Base-by-base conservation (phyloP, 2,113 vertebrate species). In the Phylloscopus whistleri region DNA sequence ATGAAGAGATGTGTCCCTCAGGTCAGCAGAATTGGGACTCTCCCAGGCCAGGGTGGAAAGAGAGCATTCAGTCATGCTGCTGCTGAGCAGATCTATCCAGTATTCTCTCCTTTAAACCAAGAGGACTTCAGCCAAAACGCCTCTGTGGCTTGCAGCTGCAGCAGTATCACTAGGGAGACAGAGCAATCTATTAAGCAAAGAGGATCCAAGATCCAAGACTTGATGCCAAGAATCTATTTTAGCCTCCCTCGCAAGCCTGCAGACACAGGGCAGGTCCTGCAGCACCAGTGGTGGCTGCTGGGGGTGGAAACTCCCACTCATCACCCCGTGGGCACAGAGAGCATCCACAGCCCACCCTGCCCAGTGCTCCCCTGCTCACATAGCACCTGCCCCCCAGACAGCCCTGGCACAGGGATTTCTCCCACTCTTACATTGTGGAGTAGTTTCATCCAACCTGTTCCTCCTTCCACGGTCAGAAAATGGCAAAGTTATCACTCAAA, bases 91-190 rank as follows among this genome's bases (percentile, higher is more conserved):
- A 88, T 58, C 75, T 44, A 75, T 62, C 76, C 64, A 72, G 24
- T 74, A 22, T 74, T 93, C 64, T 70, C 79, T 84, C 55, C 55
- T 84, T 88, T 74, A 96, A 95, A 93, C 60, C 6, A 9, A 81
- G 68, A 90, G 79, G 64, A 93, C 76, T 88, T 52, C 72, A 93
- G 95, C 94, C 93, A 96, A 96, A 81, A 90, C 52, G 83, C 64
- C 93, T 88, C 92, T 81, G 94, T 80, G 90, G 79, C 88, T 95
- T 58, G 83, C 95, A 97, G 93, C 94, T 97, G 95, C 95, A 97
- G 73, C 22, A 15, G 17, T 78, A 94, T 90, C 90, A 30, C 83
- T 67, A 74, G 90, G 94, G 92, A 95, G 75, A 94, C 83, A 94
- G 85, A 84, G 93, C 88, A 89, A 88, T 88, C 92, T 60, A 86